Percentiles rank a stretch among this genome's conserved stretches.
Evolutionary conservation across 1,140 invertebrate genomes (phyloP).

Genomic region (Limonius californicus): DNA sequence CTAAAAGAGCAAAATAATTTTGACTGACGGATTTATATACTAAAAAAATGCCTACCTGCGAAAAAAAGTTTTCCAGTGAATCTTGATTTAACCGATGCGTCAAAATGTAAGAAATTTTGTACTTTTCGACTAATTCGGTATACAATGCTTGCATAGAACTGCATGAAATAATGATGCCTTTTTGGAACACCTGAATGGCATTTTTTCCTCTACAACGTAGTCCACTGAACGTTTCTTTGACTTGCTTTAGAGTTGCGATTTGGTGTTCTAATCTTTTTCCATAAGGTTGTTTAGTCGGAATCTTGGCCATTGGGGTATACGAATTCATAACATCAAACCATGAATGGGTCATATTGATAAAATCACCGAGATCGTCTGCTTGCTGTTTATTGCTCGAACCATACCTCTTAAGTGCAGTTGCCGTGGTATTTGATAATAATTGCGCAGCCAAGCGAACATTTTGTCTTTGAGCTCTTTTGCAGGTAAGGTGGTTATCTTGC

Average conservation of each 20-base stretch:
- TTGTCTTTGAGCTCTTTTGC: slow-evolving; percentile 22
- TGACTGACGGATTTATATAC: too few species aligned
- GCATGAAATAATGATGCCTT: too few species aligned
- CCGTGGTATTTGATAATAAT: slow-evolving; percentile 23
- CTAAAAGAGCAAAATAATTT: too few species aligned
- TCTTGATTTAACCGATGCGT: slow-evolving; percentile 13
- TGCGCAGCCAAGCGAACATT: slow-evolving; percentile 23
- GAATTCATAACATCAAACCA: slow-evolving; percentile 30
- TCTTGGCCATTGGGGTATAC: slow-evolving; percentile 14
- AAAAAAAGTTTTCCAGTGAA: too few species aligned
- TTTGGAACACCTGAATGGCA: too few species aligned
- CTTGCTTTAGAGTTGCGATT: slow-evolving; percentile 12
- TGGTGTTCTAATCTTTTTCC: slow-evolving; percentile 13
- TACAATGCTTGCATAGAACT: too few species aligned
- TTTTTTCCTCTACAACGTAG: slow-evolving; percentile 17
- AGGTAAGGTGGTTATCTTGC: slow-evolving; percentile 12
- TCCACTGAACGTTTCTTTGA: slow-evolving; percentile 11
- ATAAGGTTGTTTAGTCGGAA: slow-evolving; percentile 24
- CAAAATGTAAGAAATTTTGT: not conserved
- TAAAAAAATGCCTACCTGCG: too few species aligned
- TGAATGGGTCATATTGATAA: slow-evolving; percentile 10
- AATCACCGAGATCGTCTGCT: slow-evolving; percentile 17
- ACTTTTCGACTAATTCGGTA: too few species aligned
- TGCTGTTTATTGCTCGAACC: too few species aligned
- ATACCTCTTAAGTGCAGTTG: slow-evolving; percentile 16